Conservation (phyloP, 2,888 invertebrate genomes). For the Euproctis similis region DNA sequence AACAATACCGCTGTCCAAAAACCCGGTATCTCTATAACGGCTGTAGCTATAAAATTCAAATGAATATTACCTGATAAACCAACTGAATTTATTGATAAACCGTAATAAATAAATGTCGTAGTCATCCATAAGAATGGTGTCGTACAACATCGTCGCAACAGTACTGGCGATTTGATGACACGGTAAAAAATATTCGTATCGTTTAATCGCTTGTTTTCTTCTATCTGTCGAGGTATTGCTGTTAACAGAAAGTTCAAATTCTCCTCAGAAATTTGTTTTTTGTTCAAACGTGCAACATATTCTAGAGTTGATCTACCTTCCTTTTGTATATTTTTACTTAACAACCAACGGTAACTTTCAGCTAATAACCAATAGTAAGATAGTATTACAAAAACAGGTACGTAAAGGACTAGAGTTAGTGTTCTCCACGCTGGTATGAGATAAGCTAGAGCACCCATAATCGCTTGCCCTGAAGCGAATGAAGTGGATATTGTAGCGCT, state of each 20-base stretch:
- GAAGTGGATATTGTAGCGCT: slow-evolving; percentile 81
- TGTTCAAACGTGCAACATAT: slow-evolving; percentile 78
- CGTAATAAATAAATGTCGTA: slow-evolving; percentile 86
- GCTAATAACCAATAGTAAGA: slow-evolving; percentile 81
- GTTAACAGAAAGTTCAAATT: slow-evolving; percentile 51
- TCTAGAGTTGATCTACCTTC: slow-evolving; percentile 77
- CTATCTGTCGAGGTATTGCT: slow-evolving; percentile 39
- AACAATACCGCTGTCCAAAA: slow-evolving; percentile 78
- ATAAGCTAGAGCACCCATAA: slow-evolving; percentile 81
- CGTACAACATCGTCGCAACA: slow-evolving; percentile 77
- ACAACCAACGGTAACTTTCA: slow-evolving; percentile 85
- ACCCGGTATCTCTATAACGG: slow-evolving; percentile 82
- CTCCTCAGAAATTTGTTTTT: slow-evolving; percentile 63
- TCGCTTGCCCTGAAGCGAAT: slow-evolving; percentile 83
- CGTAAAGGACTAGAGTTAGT: slow-evolving; percentile 79
- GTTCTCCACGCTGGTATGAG: slow-evolving; percentile 81
- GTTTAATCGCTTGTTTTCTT: slow-evolving; percentile 19
- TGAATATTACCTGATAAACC: slow-evolving; percentile 84
- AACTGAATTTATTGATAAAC: slow-evolving; percentile 85
- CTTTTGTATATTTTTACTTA: slow-evolving; percentile 79
- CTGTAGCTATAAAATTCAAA: slow-evolving; percentile 81
- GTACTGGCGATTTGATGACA: slow-evolving; percentile 68
- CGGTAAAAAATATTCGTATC: slow-evolving; percentile 41
- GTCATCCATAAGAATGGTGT: slow-evolving; percentile 88
- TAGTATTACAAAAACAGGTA: slow-evolving; percentile 79